Conservation (phyloP, 2,113 vertebrate species). For the Seriola rivoliana region DNA sequence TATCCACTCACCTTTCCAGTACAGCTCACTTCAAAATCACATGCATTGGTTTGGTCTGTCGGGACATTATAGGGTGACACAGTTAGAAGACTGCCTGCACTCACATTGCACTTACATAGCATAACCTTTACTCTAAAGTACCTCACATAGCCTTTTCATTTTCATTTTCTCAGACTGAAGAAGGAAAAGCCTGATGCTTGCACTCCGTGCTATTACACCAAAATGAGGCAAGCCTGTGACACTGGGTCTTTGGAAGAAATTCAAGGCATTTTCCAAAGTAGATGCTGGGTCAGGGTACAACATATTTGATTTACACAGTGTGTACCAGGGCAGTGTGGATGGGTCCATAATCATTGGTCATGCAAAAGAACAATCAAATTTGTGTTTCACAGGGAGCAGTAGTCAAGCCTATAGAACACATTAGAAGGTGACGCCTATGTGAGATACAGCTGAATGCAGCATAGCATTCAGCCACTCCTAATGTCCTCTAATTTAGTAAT, state of each 20-base stretch:
- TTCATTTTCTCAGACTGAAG: constrained; percentile 13
- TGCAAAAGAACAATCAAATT: constrained; percentile 1
- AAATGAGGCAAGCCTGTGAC: constrained; percentile 27
- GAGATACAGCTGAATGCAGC: not conserved
- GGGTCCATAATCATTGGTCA: constrained; percentile 16
- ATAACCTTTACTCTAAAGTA: constrained; percentile 29
- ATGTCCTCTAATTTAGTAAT: constrained; percentile 32
- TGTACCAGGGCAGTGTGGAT: not conserved
- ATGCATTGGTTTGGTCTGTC: constrained; percentile 12
- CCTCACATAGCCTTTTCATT: constrained; percentile 21
- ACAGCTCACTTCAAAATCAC: not conserved
- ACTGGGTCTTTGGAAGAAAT: constrained; percentile 33
- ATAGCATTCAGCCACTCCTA: not conserved
- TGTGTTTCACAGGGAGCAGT: not conserved
- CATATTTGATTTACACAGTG: constrained; percentile 33
- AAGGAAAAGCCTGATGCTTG: constrained; percentile 23
- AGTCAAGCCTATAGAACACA: constrained; percentile 9
- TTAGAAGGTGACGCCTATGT: not conserved
- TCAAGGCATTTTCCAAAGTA: constrained; percentile 50
- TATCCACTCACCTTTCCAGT: not conserved
- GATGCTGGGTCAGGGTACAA: constrained; percentile 16
- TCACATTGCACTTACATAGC: constrained; percentile 12
- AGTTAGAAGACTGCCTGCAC: constrained; percentile 10
- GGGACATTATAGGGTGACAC: not conserved
- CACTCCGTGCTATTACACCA: constrained; percentile 13